These are phyloP conservation scores for Drosophila anomelani DNA, from an alignment of 2,888 invertebrate genomes.

Conservation along the genomic window DNA sequence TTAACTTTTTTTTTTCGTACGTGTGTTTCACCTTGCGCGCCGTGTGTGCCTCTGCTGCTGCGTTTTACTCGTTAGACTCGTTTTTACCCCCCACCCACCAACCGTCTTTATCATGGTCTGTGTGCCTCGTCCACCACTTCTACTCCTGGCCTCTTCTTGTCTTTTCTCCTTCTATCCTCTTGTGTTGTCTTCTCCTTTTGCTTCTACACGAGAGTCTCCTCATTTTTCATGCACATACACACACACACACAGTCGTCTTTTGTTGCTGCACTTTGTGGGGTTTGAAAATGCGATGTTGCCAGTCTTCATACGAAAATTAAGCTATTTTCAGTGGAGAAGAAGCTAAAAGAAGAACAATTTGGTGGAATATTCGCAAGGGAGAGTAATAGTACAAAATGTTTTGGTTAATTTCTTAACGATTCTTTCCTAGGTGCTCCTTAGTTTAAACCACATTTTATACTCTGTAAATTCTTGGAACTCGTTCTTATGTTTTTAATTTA, in stretches of 20 bases:
- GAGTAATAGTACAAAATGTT: neutral
- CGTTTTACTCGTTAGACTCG: slow-evolving; percentile 71
- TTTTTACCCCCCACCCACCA: slow-evolving; percentile 47
- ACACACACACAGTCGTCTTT: slow-evolving; percentile 14
- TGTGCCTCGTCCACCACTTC: slow-evolving; percentile 5
- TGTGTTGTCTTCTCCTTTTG: slow-evolving; percentile 9
- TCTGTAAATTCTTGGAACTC: neutral
- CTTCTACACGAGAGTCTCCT: slow-evolving; percentile 36
- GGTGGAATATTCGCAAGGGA: too few species aligned
- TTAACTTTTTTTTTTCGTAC: slow-evolving; percentile 45
- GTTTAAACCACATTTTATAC: neutral
- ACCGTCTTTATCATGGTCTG: slow-evolving; percentile 10
- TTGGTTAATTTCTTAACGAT: neutral
- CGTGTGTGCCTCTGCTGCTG: slow-evolving; percentile 48
- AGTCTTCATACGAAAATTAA: slow-evolving; percentile 20
- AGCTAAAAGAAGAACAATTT: slow-evolving; percentile 7
- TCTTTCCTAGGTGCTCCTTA: neutral
- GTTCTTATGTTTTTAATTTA: neutral
- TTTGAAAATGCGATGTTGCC: slow-evolving; percentile 23
- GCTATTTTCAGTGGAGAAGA: slow-evolving; percentile 13
- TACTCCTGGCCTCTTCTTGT: neutral
- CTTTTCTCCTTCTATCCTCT: slow-evolving; percentile 1
- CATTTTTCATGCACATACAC: slow-evolving; percentile 60
- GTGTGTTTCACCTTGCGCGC: slow-evolving; percentile 75
- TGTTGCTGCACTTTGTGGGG: slow-evolving; percentile 42